A percentile compares a stretch with the other conserved stretches of the same genome.
phyloP scores from a whole-genome alignment of 2,888 invertebrate genomes.

The Adelognathus sp. region DNA sequence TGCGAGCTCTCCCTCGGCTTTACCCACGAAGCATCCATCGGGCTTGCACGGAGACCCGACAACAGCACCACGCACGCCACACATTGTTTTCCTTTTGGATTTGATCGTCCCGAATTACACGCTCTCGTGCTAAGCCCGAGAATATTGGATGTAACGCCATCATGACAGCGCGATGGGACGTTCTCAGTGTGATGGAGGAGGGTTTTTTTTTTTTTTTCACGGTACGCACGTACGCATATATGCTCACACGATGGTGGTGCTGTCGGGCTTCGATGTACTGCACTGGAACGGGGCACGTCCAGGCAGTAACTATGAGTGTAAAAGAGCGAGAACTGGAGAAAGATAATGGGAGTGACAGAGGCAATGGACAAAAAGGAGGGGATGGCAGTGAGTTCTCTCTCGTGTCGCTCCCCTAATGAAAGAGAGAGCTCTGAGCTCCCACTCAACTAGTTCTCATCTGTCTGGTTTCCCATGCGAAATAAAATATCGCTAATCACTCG shows the following conservation, averaged over 20 bases:
- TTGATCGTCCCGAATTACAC: constrained; percentile 69
- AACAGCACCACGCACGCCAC: background rate
- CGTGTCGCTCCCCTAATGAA: constrained; percentile 75
- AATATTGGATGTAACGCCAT: constrained; percentile 77
- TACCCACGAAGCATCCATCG: background rate
- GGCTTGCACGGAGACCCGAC: background rate
- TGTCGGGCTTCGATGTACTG: constrained; percentile 7
- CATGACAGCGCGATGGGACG: constrained; percentile 68
- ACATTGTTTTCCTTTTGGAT: constrained; percentile 63
- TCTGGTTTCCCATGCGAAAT: constrained; percentile 81
- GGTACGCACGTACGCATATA: background rate
- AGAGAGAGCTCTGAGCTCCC: constrained; percentile 79
- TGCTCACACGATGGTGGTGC: constrained; percentile 20
- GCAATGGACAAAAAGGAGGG: constrained; percentile 63
- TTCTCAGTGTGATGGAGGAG: constrained; percentile 49
- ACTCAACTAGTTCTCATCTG: constrained; percentile 81
- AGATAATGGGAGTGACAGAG: constrained; percentile 47
- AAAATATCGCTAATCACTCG: constrained; percentile 81
- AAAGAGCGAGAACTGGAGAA: constrained; percentile 28
- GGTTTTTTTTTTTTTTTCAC: too few relatives aligned
- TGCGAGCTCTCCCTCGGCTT: background rate
- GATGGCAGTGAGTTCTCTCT: constrained; percentile 59
- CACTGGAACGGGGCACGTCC: constrained; percentile 44
- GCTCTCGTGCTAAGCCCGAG: constrained; percentile 63
- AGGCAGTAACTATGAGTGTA: background rate